These are phyloP conservation scores for Callospermophilus lateralis DNA, from an alignment of 2,113 vertebrate species.

Conservation along the genomic window DNA sequence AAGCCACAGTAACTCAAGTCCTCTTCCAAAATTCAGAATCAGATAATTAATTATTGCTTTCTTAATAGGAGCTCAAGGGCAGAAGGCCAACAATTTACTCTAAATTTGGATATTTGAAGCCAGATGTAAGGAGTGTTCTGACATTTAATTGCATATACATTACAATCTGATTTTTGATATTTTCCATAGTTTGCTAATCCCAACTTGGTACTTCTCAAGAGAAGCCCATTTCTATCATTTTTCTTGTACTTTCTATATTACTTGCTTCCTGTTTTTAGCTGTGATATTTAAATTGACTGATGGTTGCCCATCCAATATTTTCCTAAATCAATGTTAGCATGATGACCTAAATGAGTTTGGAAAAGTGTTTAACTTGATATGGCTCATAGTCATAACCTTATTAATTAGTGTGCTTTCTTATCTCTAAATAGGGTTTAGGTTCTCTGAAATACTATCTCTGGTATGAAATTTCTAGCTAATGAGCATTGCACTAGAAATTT, in stretches of 20 bases:
- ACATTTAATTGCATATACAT: not conserved
- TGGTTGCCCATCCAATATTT: not conserved
- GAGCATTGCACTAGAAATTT: not conserved
- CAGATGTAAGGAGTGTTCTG: not conserved
- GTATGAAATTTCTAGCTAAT: conserved; percentile 22
- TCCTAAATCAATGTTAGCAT: not conserved
- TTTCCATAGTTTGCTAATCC: not conserved
- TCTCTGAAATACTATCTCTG: conserved; percentile 43
- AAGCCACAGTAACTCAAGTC: not conserved
- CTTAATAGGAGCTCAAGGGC: not conserved
- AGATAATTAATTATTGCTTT: not conserved
- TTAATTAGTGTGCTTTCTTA: not conserved
- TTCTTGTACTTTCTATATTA: not conserved
- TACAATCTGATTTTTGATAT: not conserved
- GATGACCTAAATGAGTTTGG: conserved; percentile 3
- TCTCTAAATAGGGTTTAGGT: not conserved
- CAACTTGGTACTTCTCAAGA: not conserved
- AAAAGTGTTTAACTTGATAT: conserved; percentile 8
- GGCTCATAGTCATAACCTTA: not conserved
- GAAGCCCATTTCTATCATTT: not conserved
- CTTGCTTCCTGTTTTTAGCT: not conserved
- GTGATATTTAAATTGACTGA: not conserved
- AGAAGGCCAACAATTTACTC: not conserved
- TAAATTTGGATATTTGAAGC: not conserved
- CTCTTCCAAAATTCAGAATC: not conserved